These are phyloP conservation scores for Harpegnathos saltator DNA, from an alignment of 1,140 invertebrate genomes.

Conservation along the genomic window DNA sequence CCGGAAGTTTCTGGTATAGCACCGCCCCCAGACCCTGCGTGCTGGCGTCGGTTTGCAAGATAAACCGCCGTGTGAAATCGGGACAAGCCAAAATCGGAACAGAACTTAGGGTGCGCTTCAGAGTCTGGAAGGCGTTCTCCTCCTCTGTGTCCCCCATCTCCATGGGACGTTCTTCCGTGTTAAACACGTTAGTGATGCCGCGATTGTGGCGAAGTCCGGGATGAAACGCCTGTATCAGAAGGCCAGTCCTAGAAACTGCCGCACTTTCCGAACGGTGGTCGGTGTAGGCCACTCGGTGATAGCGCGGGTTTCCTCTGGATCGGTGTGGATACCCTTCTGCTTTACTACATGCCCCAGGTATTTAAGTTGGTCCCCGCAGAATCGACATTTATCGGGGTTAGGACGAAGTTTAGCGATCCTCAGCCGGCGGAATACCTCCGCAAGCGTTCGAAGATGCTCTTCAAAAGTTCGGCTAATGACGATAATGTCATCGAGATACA, in stretches of 20 bases:
- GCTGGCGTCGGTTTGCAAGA: conserved; percentile 20
- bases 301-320: conserved; percentile 78
- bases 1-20: not conserved
- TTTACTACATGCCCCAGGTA: conserved; percentile 77
- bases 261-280: conserved; percentile 71
- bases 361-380: not conserved
- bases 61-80: not conserved
- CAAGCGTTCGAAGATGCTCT: conserved; percentile 57
- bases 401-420: not conserved
- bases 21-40: not conserved
- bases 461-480: conserved; percentile 63
- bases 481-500: conserved; percentile 76
- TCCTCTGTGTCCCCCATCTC: conserved; percentile 62
- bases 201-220: conserved; percentile 71
- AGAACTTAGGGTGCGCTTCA: not conserved
- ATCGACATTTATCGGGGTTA: conserved; percentile 20
- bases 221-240: conserved; percentile 80
- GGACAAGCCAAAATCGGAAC: conserved; percentile 33
- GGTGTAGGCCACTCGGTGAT: conserved; percentile 66
- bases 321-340: conserved; percentile 75
- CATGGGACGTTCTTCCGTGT: conserved; percentile 48
- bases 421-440: conserved; percentile 1
- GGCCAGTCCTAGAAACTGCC: conserved; percentile 83
- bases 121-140: conserved; percentile 56
- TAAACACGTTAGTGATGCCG: not conserved